Conservation (phyloP, 2,888 invertebrate genomes). For the Cephus pulcher region DNA sequence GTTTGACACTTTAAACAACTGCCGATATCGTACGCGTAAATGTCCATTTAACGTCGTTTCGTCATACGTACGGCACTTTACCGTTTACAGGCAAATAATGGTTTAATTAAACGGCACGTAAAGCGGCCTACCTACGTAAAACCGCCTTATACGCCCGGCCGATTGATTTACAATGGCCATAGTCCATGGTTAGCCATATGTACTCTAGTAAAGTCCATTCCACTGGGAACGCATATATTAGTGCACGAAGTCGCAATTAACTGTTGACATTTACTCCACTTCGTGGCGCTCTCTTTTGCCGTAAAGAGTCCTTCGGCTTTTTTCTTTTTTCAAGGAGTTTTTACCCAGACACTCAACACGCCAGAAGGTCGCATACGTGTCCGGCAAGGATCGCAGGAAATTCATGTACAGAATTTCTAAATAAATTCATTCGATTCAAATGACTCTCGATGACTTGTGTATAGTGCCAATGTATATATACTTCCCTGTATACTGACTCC, state of each 20-base stretch:
- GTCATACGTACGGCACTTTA: conserved; percentile 19
- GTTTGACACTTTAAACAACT: neutral
- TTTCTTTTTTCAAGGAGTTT: conserved; percentile 11
- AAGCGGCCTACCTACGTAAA: conserved; percentile 26
- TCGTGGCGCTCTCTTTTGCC: conserved; percentile 24
- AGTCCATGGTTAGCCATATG: conserved; percentile 14
- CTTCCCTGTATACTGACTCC: neutral
- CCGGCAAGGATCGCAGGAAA: neutral
- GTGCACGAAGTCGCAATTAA: conserved; percentile 43
- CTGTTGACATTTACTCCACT: conserved; percentile 46
- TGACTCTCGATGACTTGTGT: no score
- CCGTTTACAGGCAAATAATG: conserved; percentile 41
- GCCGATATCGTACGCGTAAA: neutral
- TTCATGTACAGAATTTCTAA: no score
- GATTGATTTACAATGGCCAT: conserved; percentile 44
- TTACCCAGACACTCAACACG: neutral
- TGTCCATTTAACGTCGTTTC: conserved; percentile 16
- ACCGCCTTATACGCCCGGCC: conserved; percentile 32
- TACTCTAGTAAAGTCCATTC: conserved; percentile 30
- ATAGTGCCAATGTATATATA: no score
- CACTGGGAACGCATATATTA: conserved; percentile 44
- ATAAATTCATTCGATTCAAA: no score
- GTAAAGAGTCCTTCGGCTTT: conserved; percentile 27
- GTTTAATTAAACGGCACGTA: conserved; percentile 50
- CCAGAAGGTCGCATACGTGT: neutral